These are phyloP conservation scores for Callithrix jacchus DNA, from an alignment of 2,113 vertebrate genomes.

Conservation along the genomic window DNA sequence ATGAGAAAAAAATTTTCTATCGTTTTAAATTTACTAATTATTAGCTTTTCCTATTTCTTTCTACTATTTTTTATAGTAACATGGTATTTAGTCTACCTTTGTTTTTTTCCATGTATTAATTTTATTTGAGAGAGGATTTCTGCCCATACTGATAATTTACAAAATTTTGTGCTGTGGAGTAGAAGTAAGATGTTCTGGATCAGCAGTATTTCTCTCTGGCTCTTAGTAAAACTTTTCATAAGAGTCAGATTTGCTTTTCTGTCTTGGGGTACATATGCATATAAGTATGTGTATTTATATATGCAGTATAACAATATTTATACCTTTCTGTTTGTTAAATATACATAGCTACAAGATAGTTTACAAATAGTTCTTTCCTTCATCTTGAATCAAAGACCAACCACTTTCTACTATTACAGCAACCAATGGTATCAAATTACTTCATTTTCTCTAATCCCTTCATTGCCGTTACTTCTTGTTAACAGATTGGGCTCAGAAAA, in stretches of 20 bases:
- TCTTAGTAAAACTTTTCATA: background rate
- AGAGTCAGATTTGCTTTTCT: background rate
- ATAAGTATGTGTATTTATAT: background rate
- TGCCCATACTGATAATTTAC: background rate
- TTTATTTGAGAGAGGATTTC: background rate
- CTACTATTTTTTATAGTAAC: background rate
- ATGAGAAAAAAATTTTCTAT: background rate
- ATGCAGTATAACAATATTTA: background rate
- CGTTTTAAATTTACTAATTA: background rate
- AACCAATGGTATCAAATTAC: background rate
- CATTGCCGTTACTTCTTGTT: background rate
- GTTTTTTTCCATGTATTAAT: background rate
- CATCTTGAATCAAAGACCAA: background rate
- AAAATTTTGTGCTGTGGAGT: background rate
- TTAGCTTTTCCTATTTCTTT: background rate
- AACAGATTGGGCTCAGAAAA: background rate
- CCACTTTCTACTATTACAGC: background rate
- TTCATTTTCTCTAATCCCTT: background rate
- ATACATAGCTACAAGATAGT: background rate
- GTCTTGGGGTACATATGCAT: background rate
- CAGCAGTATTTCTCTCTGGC: background rate
- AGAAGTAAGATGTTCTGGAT: background rate
- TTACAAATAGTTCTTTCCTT: background rate
- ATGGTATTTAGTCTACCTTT: background rate
- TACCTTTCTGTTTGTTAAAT: background rate